phyloP scores from a whole-genome alignment of 2,888 invertebrate genomes.

The Caenorhabditis sp. region DNA sequence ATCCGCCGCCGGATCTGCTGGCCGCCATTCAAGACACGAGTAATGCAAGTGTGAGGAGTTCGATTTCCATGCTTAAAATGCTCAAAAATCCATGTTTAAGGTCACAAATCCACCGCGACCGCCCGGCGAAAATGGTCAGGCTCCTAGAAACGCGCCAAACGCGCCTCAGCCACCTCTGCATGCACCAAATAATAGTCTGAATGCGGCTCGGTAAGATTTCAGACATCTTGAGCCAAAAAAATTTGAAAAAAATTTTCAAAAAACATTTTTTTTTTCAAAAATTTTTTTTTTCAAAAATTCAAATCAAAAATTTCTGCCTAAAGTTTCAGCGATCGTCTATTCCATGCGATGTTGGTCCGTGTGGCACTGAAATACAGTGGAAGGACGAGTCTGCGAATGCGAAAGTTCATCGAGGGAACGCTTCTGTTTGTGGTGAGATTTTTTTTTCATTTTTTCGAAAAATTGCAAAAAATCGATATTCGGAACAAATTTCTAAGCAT shows the following conservation, averaged over 20 bases:
- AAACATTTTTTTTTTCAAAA: slow-evolving; percentile 24
- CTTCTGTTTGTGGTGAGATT: slow-evolving; percentile 88
- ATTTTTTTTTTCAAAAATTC: slow-evolving; percentile 28
- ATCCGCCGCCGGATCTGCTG: background rate
- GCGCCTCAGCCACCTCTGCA: slow-evolving; percentile 9
- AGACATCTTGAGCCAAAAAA: background rate
- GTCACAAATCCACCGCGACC: slow-evolving; percentile 33
- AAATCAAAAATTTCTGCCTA: background rate
- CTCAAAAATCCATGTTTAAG: slow-evolving; percentile 22
- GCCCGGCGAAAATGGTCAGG: background rate
- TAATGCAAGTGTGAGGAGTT: slow-evolving; percentile 8
- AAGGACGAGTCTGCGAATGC: slow-evolving; percentile 90
- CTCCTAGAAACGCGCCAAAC: background rate
- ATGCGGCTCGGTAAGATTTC: slow-evolving; percentile 51
- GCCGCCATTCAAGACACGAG: slow-evolving; percentile 1
- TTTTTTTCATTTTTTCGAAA: slow-evolving; percentile 14
- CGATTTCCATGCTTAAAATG: background rate
- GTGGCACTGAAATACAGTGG: slow-evolving; percentile 94
- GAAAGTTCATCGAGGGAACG: slow-evolving; percentile 91
- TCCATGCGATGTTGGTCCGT: slow-evolving; percentile 91
- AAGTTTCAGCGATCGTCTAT: slow-evolving; percentile 78
- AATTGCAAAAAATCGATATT: background rate
- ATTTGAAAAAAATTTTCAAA: background rate
- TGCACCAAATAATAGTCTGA: slow-evolving; percentile 42
- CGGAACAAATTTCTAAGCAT: background rate